These are phyloP conservation scores for Psilopsiagon aurifrons DNA, from an alignment of 2,113 vertebrate species.

Conservation along the genomic window DNA sequence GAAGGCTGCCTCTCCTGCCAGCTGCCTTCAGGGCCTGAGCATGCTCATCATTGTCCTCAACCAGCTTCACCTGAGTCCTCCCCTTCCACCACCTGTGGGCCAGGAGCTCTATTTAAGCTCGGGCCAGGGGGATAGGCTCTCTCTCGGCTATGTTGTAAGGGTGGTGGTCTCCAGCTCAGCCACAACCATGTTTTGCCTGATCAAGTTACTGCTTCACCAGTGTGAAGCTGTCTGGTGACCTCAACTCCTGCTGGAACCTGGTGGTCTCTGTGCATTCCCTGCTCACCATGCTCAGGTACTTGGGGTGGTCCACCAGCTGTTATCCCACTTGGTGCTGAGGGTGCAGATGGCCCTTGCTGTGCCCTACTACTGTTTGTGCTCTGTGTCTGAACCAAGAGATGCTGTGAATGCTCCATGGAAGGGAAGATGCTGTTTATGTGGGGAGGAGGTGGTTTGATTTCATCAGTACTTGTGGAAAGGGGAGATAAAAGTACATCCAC, in stretches of 20 bases:
- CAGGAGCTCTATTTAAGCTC: background rate
- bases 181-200: fast-evolving
- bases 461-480: background rate
- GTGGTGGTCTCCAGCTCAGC: fast-evolving
- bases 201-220: fast-evolving
- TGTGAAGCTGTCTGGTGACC: background rate
- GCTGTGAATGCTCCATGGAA: background rate
- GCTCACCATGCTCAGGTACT: fast-evolving
- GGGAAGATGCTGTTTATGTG: background rate
- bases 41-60: background rate
- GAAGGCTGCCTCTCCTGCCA: background rate
- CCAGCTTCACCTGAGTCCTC: background rate
- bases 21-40: background rate
- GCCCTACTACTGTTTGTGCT: background rate
- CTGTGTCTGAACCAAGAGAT: background rate
- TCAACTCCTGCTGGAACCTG: background rate
- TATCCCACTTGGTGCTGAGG: fast-evolving
- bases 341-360: background rate
- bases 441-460: background rate
- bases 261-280: fast-evolving
- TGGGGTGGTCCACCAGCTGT: fast-evolving
- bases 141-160: fast-evolving
- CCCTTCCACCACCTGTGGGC: background rate
- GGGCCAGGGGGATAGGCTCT: fast-evolving
- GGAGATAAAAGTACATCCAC: fast-evolving